Evolutionary conservation across 2,113 vertebrate species (phyloP).

Genomic region (Scortum barcoo): DNA sequence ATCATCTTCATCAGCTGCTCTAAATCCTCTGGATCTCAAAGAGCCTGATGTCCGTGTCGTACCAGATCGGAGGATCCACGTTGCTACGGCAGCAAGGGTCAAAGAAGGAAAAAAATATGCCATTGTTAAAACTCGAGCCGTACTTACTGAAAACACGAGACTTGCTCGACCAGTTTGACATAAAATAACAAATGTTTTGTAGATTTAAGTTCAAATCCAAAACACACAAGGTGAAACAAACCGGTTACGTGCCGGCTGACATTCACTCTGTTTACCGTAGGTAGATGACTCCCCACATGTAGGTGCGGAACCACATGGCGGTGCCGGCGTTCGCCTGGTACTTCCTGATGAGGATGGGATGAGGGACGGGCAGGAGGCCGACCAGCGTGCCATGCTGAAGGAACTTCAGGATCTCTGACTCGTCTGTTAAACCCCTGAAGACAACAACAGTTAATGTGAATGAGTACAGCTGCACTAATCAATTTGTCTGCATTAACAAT

Average conservation of each 20-base stretch:
- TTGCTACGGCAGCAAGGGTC: constrained; percentile 85
- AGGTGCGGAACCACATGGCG: constrained; percentile 97
- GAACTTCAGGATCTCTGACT: constrained; percentile 96
- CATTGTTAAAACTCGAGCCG: neutral
- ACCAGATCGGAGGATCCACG: constrained; percentile 97
- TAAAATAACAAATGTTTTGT: too few species aligned
- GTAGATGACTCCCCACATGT: constrained; percentile 99
- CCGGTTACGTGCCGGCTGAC: neutral
- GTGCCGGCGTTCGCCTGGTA: constrained; percentile 97
- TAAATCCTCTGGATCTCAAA: constrained; percentile 99
- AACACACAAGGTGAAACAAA: neutral
- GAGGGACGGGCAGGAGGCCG: constrained; percentile 96
- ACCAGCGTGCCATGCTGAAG: constrained; percentile 97
- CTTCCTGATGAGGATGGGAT: constrained; percentile 98
- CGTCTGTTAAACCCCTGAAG: constrained; percentile 93
- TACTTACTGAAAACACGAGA: neutral
- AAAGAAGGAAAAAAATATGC: neutral
- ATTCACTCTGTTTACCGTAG: constrained; percentile 86
- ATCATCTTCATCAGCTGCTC: constrained; percentile 19
- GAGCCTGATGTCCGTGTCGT: constrained; percentile 96
- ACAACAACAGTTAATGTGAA: neutral
- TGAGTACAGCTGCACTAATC: neutral
- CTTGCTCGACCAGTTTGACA: neutral
- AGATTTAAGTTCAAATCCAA: too few species aligned
- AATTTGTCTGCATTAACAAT: too few species aligned